Percentiles rank a stretch among this genome's conserved stretches.
These are phyloP conservation scores for Sterna hirundo DNA, from an alignment of 2,113 vertebrate genomes.

Conservation along the genomic window DNA sequence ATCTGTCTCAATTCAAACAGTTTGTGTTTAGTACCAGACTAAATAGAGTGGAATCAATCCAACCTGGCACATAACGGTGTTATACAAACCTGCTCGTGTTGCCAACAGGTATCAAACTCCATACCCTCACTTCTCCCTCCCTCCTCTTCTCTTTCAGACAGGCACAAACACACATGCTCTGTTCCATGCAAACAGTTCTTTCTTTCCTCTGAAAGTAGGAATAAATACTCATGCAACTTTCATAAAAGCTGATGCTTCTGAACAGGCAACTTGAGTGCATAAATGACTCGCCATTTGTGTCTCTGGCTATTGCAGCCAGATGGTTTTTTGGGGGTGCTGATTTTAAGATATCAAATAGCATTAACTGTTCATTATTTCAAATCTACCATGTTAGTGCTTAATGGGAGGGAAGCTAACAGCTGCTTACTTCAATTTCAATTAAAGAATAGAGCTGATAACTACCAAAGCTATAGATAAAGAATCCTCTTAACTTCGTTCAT, in stretches of 20 bases:
- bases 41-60: constrained; percentile 43
- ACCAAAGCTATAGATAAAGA: constrained; percentile 1
- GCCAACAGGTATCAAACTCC: constrained; percentile 76
- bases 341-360: constrained; percentile 17
- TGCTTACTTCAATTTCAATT: constrained; percentile 59
- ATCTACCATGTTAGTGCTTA: background rate
- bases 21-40: background rate
- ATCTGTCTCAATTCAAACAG: constrained; percentile 31
- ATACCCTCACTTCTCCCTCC: background rate
- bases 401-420: constrained; percentile 29
- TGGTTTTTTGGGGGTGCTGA: constrained; percentile 31
- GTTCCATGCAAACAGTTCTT: background rate
- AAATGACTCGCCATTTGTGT: background rate
- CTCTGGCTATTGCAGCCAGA: background rate
- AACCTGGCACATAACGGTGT: background rate
- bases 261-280: background rate
- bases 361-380: constrained; percentile 57
- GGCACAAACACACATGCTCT: background rate
- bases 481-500: constrained; percentile 65
- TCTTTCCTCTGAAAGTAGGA: background rate
- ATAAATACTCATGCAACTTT: constrained; percentile 38
- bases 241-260: background rate
- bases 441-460: constrained; percentile 32
- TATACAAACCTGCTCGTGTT: background rate
- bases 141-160: background rate